Base-by-base conservation (phyloP, 2,113 vertebrate species). In the Carassius carassius region DNA sequence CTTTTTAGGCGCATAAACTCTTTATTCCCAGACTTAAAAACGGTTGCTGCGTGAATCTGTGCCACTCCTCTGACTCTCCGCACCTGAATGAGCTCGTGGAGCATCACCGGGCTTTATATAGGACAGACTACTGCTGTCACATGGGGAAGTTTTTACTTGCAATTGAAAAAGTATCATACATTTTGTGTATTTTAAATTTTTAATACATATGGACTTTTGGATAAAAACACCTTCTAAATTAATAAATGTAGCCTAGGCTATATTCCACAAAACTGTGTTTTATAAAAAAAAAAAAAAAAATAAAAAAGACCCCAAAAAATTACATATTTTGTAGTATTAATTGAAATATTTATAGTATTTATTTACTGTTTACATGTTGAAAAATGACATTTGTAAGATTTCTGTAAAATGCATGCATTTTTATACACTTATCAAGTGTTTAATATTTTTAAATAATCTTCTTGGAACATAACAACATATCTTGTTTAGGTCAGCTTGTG, bases 61-160 rank as follows among this genome's bases (percentile, higher is more conserved):
- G 74, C 51, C 32, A 13, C 14, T 72, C 23, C 3, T 14, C 35
- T 1, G 19, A 54, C 67, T 72, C 76, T 44, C 25, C 21, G 35
- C 82, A 47, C 72, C 51, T 78, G 67, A 89, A 54, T 87, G 83
- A 83, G 84, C 85, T 81, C 17, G 23, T 65, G 23, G 14, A 56
- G 76, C 37, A 49, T 51, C 49, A 5, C 16, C n/a, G 58, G 37
- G 65, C 58, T 25, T 86, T 85, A 60, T 86, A 88, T 85, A 87
- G n/a, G 1, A n/a, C 32, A 62, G 25, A 41, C n/a, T 19, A 13
- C 14, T 12, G 11, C 58, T 47, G 37, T 63, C 78, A 29, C 78
- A 80, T 65, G 58, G n/a, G 32, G 14, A 29, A 0, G 56, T n/a
- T 37, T 10, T n/a, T 5, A 35, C 47, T 70, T 69, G 32, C 32